Evolutionary conservation across 2,113 vertebrate species (phyloP).

Genomic region (Mormoops blainvillei): DNA sequence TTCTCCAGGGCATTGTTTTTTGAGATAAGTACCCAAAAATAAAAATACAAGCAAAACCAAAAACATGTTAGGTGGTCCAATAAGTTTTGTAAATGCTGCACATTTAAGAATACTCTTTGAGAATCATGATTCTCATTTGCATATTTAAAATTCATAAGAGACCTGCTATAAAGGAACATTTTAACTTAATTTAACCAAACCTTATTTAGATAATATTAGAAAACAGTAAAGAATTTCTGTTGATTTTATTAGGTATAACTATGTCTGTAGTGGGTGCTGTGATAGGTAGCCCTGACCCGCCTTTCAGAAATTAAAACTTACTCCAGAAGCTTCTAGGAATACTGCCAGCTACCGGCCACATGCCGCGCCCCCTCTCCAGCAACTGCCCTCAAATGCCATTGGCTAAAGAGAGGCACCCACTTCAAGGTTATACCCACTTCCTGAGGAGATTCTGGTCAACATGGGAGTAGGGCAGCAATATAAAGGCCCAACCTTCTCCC

Average conservation of each 20-base stretch:
- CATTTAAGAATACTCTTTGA: not conserved
- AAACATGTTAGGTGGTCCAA: not conserved
- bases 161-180: not conserved
- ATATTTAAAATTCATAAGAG: not conserved
- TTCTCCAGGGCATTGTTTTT: not conserved
- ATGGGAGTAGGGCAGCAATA: fast-evolving
- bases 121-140: not conserved
- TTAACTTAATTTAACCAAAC: not conserved
- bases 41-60: not conserved
- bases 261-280: not conserved
- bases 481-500: not conserved
- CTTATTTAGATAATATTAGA: not conserved
- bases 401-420: not conserved
- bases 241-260: not conserved
- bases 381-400: not conserved
- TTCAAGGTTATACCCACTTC: not conserved
- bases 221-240: not conserved
- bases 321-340: not conserved
- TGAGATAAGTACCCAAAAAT: not conserved
- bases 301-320: not conserved
- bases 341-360: not conserved
- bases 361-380: not conserved
- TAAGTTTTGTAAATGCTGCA: not conserved
- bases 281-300: too few species aligned
- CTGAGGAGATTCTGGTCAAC: not conserved